These are phyloP conservation scores for Streptopelia turtur DNA, from an alignment of 2,797 vertebrate species.

Conservation along the genomic window DNA sequence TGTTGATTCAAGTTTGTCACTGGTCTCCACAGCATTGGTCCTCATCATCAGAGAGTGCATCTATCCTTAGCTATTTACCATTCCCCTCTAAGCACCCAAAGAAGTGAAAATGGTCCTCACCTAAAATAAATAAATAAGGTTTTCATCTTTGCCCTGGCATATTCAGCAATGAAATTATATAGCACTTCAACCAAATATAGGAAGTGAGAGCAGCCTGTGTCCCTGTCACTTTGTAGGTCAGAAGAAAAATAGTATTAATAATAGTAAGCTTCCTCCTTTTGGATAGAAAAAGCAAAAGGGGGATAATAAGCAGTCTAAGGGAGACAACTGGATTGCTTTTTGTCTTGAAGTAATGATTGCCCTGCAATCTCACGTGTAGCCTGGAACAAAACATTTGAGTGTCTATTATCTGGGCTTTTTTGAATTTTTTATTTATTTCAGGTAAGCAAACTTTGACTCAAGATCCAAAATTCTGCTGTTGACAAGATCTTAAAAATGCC, in stretches of 20 bases:
- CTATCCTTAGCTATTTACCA: not conserved
- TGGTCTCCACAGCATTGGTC: rapidly evolving
- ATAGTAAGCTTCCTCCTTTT: not conserved
- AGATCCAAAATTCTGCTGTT: not conserved
- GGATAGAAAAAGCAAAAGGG: not conserved
- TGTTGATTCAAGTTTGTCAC: not conserved
- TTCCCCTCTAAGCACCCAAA: not conserved
- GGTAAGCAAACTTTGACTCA: not conserved
- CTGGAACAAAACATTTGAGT: not conserved
- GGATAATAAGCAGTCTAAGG: not conserved
- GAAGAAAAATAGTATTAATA: not conserved
- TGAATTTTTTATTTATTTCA: not conserved
- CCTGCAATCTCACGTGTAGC: not conserved
- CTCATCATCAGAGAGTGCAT: not conserved
- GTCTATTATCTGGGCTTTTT: not conserved
- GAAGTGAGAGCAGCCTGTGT: not conserved
- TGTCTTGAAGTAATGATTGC: not conserved
- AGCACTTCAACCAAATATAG: not conserved
- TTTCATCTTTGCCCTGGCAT: not conserved
- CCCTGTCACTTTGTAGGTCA: not conserved
- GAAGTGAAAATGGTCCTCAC: not conserved
- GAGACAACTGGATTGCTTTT: not conserved
- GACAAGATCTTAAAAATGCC: not conserved
- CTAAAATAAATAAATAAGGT: not conserved
- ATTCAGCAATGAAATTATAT: not conserved